Evolutionary conservation across 1,140 invertebrate species (phyloP).

Genomic region (Mercenaria mercenaria): DNA sequence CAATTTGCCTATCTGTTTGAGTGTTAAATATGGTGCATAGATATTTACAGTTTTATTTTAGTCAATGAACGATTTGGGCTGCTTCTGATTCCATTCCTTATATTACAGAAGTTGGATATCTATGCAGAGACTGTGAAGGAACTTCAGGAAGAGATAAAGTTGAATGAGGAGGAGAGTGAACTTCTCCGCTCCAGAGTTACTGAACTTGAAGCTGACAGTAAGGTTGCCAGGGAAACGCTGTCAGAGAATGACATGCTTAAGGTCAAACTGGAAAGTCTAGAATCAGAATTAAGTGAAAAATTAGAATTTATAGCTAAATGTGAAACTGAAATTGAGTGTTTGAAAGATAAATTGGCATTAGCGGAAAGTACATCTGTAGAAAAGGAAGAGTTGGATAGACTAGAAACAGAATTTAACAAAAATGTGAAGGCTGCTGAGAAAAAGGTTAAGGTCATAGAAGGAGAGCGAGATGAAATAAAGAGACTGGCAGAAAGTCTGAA

Average conservation of each 20-base stretch:
- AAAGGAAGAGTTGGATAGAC: not conserved
- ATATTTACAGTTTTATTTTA: no score
- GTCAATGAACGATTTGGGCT: no score
- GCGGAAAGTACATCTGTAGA: not conserved
- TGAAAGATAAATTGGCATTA: not conserved
- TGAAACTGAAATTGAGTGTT: conserved; percentile 11
- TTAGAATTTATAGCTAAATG: not conserved
- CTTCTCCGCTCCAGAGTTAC: not conserved
- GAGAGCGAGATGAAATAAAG: not conserved
- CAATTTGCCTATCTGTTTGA: no score
- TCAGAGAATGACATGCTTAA: not conserved
- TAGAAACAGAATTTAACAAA: not conserved
- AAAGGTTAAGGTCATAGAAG: conserved; percentile 1
- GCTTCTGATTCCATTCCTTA: no score
- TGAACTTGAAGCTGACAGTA: conserved; percentile 14
- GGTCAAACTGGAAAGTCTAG: conserved; percentile 30
- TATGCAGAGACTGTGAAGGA: conserved; percentile 21
- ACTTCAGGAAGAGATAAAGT: conserved; percentile 19
- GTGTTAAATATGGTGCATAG: no score
- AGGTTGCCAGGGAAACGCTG: not conserved
- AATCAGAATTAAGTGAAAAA: not conserved
- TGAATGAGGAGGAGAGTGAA: not conserved
- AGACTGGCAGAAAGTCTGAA: not conserved
- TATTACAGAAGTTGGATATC: conserved; percentile 12
- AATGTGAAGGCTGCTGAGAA: not conserved